Percentiles rank a stretch among this genome's conserved stretches.
Conservation (phyloP, 2,888 invertebrate genomes). For the Spodoptera picta region DNA sequence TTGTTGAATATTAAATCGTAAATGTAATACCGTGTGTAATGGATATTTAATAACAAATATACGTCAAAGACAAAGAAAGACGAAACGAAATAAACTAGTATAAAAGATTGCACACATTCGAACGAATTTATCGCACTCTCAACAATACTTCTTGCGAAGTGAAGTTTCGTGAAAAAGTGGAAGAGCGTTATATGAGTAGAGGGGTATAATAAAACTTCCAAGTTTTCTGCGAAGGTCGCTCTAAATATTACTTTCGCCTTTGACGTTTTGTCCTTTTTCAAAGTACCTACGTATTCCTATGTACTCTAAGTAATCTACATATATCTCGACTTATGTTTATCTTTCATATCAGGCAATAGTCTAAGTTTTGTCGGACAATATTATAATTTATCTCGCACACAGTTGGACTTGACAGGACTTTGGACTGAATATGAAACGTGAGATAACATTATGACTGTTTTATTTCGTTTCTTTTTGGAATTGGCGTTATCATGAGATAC, state of each 20-base stretch:
- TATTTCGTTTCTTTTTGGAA: no score
- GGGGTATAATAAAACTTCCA: conserved; percentile 52
- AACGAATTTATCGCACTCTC: conserved; percentile 46
- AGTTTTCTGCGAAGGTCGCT: conserved; percentile 55
- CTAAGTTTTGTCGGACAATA: conserved; percentile 33
- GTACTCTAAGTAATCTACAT: conserved; percentile 43
- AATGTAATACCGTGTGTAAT: background rate
- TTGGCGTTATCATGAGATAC: no score
- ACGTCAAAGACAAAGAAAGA: conserved; percentile 5
- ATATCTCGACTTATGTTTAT: conserved; percentile 31
- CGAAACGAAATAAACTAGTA: conserved; percentile 24
- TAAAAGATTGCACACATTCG: conserved; percentile 44
- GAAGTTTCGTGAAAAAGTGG: conserved; percentile 44
- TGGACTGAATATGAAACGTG: conserved; percentile 17
- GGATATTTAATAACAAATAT: conserved; percentile 10
- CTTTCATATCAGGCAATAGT: conserved; percentile 34
- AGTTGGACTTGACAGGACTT: conserved; percentile 33
- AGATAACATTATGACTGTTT: no score
- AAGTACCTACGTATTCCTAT: conserved; percentile 30
- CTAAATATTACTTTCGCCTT: conserved; percentile 57
- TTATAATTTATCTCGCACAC: conserved; percentile 38
- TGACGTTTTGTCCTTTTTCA: conserved; percentile 46
- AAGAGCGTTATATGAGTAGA: conserved; percentile 27
- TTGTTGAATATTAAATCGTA: no score
- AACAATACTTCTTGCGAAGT: conserved; percentile 47